Base-by-base conservation (phyloP, 2,888 invertebrate species). In the Trichacis sp. region DNA sequence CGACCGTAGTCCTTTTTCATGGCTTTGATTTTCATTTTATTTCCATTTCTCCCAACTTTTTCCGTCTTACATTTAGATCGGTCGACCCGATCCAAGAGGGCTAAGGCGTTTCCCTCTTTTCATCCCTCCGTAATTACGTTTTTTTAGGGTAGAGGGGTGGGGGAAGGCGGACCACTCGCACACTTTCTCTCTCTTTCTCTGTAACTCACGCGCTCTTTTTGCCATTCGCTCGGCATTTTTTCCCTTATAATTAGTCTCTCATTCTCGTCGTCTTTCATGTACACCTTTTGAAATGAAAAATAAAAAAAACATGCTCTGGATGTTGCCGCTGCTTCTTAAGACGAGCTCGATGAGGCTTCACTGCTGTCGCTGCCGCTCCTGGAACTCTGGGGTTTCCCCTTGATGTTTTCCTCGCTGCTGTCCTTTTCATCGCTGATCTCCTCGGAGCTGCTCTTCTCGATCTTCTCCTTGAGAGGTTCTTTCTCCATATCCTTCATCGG, bases 241-340 rank as follows among this genome's bases (percentile, higher is more conserved):
- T 62, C 66, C 64, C 54, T 53, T 58, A 14, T 19, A 29, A 47
- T 46, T 20, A 14, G 14, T 64, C 67, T 70, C 68, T 63, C 65
- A 69, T 70, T 73, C 64, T 65, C 60, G 72, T 72, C 73, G 68
- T 60, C 58, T 61, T 54, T 71, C 77, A 72, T 65, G 73, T 71
- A 72, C 74, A 73, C 69, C 67, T 65, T 62, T 71, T 51, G 64
- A 66, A 68, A 69, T 63, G 70, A 69, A 68, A 69, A 40, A 40
- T 15, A 40, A 40, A 40, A 40, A 40, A 70, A 69, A 66, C 64
- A 69, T 67, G 70, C 69, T 65, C 40, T 15, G 40, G 40, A 15
- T 2, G 57, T 68, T 68, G 69, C 68, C 63, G 69, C 69, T 49
- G 67, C 69, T 58, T 64, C 51, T 74, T 74, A 75, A 74, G 77